phyloP scores from a whole-genome alignment of 2,888 invertebrate genomes.

The Phengaris alcon region DNA sequence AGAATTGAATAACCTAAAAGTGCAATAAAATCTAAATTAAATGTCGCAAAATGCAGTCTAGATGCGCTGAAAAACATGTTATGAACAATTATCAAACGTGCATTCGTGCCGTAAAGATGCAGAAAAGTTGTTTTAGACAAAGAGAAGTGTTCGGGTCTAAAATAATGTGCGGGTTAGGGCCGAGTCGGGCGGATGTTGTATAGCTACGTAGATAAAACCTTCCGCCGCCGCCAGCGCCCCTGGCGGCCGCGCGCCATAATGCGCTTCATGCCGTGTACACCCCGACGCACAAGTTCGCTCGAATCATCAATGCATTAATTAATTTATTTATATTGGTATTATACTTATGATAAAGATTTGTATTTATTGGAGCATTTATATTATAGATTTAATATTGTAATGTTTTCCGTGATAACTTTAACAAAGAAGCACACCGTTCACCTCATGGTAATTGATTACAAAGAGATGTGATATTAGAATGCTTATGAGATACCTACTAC shows the following conservation, averaged over 20 bases:
- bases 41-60: conserved; percentile 33
- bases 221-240: conserved; percentile 75
- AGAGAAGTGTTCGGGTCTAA: conserved; percentile 66
- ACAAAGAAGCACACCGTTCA: not conserved
- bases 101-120: conserved; percentile 53
- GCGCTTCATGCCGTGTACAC: conserved; percentile 73
- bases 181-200: conserved; percentile 76
- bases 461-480: not conserved
- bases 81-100: conserved; percentile 45
- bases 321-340: conserved; percentile 43
- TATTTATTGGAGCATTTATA: conserved; percentile 9
- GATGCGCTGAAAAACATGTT: conserved; percentile 54
- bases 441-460: not conserved
- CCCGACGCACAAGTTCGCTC: conserved; percentile 55
- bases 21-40: conserved; percentile 38
- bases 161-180: conserved; percentile 67
- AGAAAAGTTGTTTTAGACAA: conserved; percentile 75
- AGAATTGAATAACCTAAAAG: conserved; percentile 58
- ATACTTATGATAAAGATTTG: not conserved
- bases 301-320: conserved; percentile 36
- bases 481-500: not conserved
- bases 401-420: not conserved
- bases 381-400: not conserved
- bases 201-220: conserved; percentile 79
- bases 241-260: conserved; percentile 63